Conservation (phyloP, 2,888 invertebrate genomes). For the Laothoe populi region DNA sequence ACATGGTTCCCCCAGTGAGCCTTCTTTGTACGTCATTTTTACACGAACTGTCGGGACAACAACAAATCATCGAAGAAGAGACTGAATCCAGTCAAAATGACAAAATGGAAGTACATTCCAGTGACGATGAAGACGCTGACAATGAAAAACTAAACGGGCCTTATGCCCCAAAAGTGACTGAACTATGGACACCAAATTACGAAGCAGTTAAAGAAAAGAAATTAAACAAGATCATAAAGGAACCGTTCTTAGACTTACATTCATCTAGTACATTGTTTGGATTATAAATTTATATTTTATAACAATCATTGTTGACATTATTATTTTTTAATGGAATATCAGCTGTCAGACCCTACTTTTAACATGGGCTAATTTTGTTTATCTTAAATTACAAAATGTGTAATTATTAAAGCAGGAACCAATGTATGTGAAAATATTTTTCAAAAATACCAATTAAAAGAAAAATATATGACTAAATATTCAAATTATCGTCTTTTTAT, state of each 20-base stretch:
- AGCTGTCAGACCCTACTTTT: background rate
- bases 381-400: too few species aligned
- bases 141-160: conserved; percentile 46
- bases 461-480: too few species aligned
- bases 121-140: conserved; percentile 64
- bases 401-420: too few species aligned
- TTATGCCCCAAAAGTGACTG: conserved; percentile 53
- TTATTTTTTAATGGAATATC: background rate
- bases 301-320: conserved; percentile 1
- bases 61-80: conserved; percentile 50
- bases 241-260: conserved; percentile 62
- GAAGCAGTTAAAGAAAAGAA: conserved; percentile 78
- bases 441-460: too few species aligned
- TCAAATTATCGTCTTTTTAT: too few species aligned
- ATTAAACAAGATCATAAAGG: conserved; percentile 64
- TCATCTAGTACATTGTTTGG: conserved; percentile 61
- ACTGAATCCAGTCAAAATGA: conserved; percentile 40
- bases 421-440: too few species aligned
- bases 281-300: conserved; percentile 39
- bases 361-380: background rate
- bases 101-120: conserved; percentile 60
- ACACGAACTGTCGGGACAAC: conserved; percentile 68
- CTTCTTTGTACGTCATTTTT: conserved; percentile 72
- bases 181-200: conserved; percentile 73
- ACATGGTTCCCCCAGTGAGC: conserved; percentile 76